Base-by-base conservation (phyloP, 2,888 invertebrate species). In the Cantharis rufa region DNA sequence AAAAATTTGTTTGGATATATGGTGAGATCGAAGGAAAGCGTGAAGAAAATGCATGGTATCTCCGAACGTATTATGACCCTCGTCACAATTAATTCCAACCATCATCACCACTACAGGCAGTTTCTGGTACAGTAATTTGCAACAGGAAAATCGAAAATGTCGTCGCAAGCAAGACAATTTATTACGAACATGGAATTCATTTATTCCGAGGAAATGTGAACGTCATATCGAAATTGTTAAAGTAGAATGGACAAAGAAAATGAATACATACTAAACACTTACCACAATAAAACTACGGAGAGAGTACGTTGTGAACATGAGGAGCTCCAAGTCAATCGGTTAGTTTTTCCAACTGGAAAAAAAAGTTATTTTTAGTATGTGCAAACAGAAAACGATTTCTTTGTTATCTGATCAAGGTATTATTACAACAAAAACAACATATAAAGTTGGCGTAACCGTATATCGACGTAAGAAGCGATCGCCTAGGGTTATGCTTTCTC, bases 321-420 rank as follows among this genome's bases (percentile, higher is more conserved):
- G 48, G 48, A 48, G 48, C 48, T n/a, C n/a, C 48, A 48, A 48
- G 48, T 48, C 48, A n/a, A 48, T 48, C 48, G 48, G 48, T 66
- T 66, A 66, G 24, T 24, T 66, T 66, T 24, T 24, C 18, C 64
- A 66, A 66, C 18, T 66, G 13, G 64, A 15, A 24, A 66, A 7
- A 48, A n/a, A 48, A 48, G 48, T 48, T 48, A 48, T 48, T 48
- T 48, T 48, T 48, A 48, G 48, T 48, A 48, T 48, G 48, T 48
- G 48, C 64, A 66, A 72, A 68, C 15, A 66, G 32, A 66, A 68
- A 72, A 32, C 64, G 68, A 61, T 64, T 71, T 64, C 64, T 28
- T 71, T 64, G 63, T 61, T 15, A 71, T 32, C 28, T 32, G 11
- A 24, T 62, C 66, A 72, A 61, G 68, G 21, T 21, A 68, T 48